Evolutionary conservation across 2,113 vertebrate genomes (phyloP).

Genomic region (Fulica atra): DNA sequence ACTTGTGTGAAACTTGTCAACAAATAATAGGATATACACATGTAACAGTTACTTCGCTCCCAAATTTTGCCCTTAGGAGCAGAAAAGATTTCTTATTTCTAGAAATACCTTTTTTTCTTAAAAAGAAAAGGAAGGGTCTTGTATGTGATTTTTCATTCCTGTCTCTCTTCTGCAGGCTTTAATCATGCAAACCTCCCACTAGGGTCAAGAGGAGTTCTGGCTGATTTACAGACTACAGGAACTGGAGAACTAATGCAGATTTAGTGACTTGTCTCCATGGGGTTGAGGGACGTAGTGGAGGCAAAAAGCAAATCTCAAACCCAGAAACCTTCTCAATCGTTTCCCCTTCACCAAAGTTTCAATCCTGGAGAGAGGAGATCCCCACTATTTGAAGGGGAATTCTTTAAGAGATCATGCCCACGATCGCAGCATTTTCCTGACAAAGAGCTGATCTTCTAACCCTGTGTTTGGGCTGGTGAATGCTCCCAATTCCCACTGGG

Average conservation of each 20-base stretch:
- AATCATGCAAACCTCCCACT: constrained; percentile 2
- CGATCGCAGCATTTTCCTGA: not conserved
- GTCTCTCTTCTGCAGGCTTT: constrained; percentile 20
- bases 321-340: not conserved
- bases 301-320: not conserved
- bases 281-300: not conserved
- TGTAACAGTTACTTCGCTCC: constrained; percentile 40
- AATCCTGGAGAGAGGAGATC: not conserved
- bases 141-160: constrained; percentile 13
- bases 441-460: not conserved
- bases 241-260: not conserved
- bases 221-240: constrained; percentile 6
- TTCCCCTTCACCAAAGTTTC: not conserved
- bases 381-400: not conserved
- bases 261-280: not conserved
- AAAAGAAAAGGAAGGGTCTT: not conserved
- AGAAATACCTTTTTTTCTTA: not conserved
- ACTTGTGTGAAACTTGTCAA: constrained; percentile 32
- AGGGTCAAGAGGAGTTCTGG: constrained; percentile 31
- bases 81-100: constrained; percentile 11
- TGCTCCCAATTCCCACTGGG: not conserved
- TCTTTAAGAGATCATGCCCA: not conserved
- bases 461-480: not conserved
- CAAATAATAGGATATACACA: not conserved
- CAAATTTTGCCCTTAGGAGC: constrained; percentile 51